Evolutionary conservation across 1,140 invertebrate genomes (phyloP).

Genomic region (Phymastichus coffea): DNA sequence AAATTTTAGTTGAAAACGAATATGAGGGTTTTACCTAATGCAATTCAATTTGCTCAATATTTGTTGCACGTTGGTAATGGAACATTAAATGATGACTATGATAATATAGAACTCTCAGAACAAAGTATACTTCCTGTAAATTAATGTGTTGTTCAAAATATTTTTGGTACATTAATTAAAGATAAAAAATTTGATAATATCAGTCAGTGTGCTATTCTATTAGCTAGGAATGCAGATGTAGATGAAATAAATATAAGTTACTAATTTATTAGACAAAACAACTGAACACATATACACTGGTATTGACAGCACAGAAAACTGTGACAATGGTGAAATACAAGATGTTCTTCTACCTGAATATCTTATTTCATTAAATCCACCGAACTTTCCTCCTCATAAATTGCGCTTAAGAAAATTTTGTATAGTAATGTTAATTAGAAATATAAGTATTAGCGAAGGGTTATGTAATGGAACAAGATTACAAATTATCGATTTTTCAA

Average conservation of each 20-base stretch:
- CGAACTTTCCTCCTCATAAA: too few species aligned
- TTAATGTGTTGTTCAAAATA: neutral
- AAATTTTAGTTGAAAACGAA: neutral
- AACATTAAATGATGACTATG: neutral
- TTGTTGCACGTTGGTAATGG: slow-evolving; percentile 21
- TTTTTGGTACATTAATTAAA: slow-evolving; percentile 4
- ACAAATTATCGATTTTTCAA: slow-evolving; percentile 43
- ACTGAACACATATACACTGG: too few species aligned
- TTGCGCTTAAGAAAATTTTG: neutral
- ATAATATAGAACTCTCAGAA: neutral
- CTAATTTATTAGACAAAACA: slow-evolving; percentile 4
- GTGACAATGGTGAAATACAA: too few species aligned
- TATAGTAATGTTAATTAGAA: slow-evolving; percentile 36
- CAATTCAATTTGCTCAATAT: slow-evolving; percentile 4
- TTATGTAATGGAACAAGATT: slow-evolving; percentile 54
- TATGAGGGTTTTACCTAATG: neutral
- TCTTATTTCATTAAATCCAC: neutral
- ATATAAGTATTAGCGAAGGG: slow-evolving; percentile 44
- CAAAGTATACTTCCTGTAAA: slow-evolving; percentile 4
- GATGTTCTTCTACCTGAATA: neutral
- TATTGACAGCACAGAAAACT: too few species aligned
- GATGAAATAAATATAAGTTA: neutral
- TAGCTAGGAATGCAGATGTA: slow-evolving; percentile 4
- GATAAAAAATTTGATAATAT: neutral
- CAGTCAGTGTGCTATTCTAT: neutral